Percentiles rank a stretch among this genome's conserved stretches.
phyloP scores from a whole-genome alignment of 35 echinoderm and acorn worm species.

The Antedon bifida region DNA sequence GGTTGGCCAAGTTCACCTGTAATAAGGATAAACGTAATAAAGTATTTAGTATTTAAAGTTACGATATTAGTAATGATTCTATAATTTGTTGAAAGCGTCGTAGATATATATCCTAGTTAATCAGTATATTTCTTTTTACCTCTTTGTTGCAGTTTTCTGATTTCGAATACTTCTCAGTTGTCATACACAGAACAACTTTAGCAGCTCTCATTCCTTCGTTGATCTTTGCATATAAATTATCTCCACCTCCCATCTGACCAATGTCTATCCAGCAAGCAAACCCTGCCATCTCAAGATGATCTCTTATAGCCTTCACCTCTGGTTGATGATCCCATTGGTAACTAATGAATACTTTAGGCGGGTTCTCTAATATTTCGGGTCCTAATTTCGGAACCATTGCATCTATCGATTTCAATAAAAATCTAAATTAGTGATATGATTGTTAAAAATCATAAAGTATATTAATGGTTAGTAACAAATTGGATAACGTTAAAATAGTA shows the following conservation, averaged over 20 bases:
- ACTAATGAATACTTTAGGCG: constrained; percentile 67
- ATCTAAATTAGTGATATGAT: too few species aligned
- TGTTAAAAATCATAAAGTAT: too few species aligned
- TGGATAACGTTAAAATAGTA: too few species aligned
- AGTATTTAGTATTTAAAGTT: not conserved
- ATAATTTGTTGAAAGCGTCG: too few species aligned
- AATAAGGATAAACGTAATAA: not conserved
- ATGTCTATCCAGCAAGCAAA: constrained; percentile 94
- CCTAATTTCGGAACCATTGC: constrained; percentile 41
- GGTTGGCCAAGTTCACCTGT: constrained; percentile 88
- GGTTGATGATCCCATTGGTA: constrained; percentile 84
- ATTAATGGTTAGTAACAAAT: too few species aligned
- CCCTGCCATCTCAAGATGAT: constrained; percentile 85
- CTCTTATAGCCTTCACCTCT: constrained; percentile 56
- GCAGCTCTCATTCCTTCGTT: constrained; percentile 83
- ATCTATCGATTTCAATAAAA: constrained; percentile 19
- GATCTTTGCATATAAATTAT: constrained; percentile 71
- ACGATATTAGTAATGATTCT: too few species aligned
- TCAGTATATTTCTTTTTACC: too few species aligned
- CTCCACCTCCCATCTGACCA: constrained; percentile 98
- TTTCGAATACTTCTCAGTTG: constrained; percentile 76
- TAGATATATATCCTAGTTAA: too few species aligned
- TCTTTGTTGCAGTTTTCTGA: constrained; percentile 97
- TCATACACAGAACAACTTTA: constrained; percentile 86
- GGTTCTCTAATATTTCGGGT: constrained; percentile 33